phyloP scores from a whole-genome alignment of 2,113 vertebrate species.

The Heterocephalus glaber region DNA sequence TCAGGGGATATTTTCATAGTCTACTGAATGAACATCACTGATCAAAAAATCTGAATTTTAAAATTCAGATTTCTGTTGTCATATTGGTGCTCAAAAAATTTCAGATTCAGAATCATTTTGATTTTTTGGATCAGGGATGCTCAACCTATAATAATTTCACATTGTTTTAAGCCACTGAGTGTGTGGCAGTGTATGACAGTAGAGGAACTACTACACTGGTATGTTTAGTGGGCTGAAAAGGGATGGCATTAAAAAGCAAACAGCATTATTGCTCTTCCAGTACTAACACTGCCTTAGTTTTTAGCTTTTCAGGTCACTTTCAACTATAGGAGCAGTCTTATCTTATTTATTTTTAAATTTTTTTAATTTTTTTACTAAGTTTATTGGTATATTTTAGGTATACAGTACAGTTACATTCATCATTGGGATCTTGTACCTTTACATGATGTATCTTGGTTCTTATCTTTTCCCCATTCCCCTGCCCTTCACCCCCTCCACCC shows the following conservation, averaged over 20 bases:
- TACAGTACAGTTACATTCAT: too few species aligned
- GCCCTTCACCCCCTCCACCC: too few species aligned
- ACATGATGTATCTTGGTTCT: too few species aligned
- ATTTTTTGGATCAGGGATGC: not conserved
- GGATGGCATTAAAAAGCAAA: not conserved
- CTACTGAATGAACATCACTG: not conserved
- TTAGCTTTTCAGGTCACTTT: not conserved
- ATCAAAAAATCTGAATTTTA: not conserved
- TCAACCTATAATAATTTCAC: not conserved
- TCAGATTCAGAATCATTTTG: not conserved
- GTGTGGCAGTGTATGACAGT: not conserved
- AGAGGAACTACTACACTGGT: not conserved
- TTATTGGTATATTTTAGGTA: too few species aligned
- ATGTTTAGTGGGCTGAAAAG: not conserved
- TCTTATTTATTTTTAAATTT: too few species aligned
- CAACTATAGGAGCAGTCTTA: not conserved
- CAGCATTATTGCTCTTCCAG: not conserved
- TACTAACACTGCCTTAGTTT: not conserved
- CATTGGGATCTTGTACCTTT: too few species aligned
- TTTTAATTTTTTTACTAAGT: too few species aligned
- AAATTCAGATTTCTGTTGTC: not conserved
- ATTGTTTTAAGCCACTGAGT: not conserved
- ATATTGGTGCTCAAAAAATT: too few species aligned
- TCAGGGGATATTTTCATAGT: not conserved
- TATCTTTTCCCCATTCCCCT: too few species aligned